phyloP scores from a whole-genome alignment of 2,113 vertebrate species.

The Corydoras sp. region DNA sequence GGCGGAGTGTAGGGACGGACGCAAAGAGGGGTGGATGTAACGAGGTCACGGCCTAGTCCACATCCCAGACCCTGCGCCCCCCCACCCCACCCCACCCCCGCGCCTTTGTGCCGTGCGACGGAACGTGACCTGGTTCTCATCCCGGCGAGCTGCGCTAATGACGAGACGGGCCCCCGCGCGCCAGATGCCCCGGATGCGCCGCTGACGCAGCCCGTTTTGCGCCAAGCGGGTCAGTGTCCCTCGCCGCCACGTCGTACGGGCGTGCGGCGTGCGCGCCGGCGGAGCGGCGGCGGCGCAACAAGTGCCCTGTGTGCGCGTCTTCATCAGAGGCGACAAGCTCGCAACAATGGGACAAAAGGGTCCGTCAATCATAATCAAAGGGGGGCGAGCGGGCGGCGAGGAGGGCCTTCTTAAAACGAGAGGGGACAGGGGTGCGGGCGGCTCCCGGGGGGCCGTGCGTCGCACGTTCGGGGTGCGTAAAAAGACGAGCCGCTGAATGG shows the following conservation, averaged over 20 bases:
- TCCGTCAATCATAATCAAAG: constrained; percentile 75
- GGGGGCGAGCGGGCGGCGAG: constrained; percentile 34
- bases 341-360: constrained; percentile 72
- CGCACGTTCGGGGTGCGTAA: constrained; percentile 60
- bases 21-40: constrained; percentile 77
- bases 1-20: too few relatives aligned
- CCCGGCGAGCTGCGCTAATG: constrained; percentile 64
- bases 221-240: neutral
- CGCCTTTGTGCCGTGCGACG: constrained; percentile 68
- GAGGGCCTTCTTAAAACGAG: constrained; percentile 23
- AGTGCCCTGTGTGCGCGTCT: constrained; percentile 56
- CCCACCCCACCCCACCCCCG: constrained; percentile 51
- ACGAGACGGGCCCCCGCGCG: constrained; percentile 54
- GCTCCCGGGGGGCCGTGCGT: constrained; percentile 53
- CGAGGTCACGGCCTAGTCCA: constrained; percentile 71
- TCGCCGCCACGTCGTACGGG: too few relatives aligned
- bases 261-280: neutral
- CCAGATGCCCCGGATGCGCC: constrained; percentile 53
- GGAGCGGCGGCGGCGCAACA: neutral
- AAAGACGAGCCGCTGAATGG: constrained; percentile 56
- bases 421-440: constrained; percentile 33
- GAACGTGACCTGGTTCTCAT: constrained; percentile 78
- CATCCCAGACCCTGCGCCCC: constrained; percentile 57
- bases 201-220: neutral
- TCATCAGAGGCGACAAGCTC: constrained; percentile 74